Evolutionary conservation across 2,113 vertebrate genomes (phyloP).

Genomic region (Alectura lathami): DNA sequence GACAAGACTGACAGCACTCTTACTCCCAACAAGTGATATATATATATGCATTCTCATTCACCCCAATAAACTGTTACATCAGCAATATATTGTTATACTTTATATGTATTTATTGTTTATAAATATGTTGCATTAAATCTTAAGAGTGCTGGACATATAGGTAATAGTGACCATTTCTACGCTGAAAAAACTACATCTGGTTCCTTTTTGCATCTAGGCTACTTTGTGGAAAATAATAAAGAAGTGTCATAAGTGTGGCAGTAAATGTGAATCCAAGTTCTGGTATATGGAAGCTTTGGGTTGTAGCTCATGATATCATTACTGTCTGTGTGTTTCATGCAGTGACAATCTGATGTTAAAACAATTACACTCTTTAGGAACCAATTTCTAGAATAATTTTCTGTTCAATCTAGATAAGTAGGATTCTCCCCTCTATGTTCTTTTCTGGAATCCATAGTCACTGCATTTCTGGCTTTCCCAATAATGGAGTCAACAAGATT

Average conservation of each 20-base stretch:
- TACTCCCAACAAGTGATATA: accelerated
- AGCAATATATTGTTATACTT: neutral
- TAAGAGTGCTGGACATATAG: neutral
- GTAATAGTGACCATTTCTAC: neutral
- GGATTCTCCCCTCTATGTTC: neutral
- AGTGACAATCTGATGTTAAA: neutral
- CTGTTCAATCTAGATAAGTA: neutral
- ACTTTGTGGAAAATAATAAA: neutral
- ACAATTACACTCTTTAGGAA: neutral
- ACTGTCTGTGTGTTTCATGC: neutral
- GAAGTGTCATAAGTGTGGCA: neutral
- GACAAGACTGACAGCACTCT: neutral
- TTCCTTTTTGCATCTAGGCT: neutral
- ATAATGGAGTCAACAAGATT: neutral
- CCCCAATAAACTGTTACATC: neutral
- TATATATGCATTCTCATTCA: neutral
- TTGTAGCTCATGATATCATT: neutral
- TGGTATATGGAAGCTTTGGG: neutral
- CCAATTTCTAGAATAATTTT: neutral
- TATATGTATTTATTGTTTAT: neutral
- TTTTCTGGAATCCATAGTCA: neutral
- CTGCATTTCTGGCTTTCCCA: neutral
- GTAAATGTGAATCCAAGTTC: neutral
- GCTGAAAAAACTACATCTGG: neutral
- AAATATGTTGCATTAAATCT: neutral